phyloP scores from a whole-genome alignment of 2,888 invertebrate species.

The Frankliniella intonsa region DNA sequence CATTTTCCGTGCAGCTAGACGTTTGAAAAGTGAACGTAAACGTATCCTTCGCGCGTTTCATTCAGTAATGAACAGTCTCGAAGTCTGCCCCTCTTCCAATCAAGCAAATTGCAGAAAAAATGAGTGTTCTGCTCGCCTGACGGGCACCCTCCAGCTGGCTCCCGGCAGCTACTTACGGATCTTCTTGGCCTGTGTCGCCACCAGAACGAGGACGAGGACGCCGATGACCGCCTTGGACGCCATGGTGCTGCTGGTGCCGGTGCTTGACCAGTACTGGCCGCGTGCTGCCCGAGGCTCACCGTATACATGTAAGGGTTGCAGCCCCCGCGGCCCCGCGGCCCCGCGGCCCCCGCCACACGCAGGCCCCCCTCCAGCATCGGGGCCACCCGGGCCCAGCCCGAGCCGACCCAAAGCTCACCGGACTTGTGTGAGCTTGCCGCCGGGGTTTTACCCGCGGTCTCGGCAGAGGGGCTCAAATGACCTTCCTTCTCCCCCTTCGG shows the following conservation, averaged over 20 bases:
- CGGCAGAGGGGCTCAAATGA: neutral
- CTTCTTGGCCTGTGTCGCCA: neutral
- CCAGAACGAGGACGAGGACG: neutral
- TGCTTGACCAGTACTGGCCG: neutral
- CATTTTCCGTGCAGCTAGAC: no score
- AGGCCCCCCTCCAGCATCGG: neutral
- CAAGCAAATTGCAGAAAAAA: no score
- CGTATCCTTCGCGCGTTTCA: no score
- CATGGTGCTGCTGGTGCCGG: neutral
- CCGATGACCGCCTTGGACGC: neutral
- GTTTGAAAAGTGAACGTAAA: no score
- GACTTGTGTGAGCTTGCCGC: no score
- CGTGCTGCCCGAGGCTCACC: neutral
- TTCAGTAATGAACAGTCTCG: no score
- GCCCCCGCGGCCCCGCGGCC: neutral
- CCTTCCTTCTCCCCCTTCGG: neutral
- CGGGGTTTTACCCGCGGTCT: neutral
- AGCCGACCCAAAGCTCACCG: no score
- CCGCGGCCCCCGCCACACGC: neutral
- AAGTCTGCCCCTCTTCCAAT: no score
- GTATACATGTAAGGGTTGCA: conserved; percentile 15
- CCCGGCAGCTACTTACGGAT: neutral
- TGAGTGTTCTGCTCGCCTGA: no score
- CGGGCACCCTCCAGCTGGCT: no score
- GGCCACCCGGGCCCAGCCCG: neutral